Base-by-base conservation (phyloP, 1,140 invertebrate genomes). In the Plutomurus gul region DNA sequence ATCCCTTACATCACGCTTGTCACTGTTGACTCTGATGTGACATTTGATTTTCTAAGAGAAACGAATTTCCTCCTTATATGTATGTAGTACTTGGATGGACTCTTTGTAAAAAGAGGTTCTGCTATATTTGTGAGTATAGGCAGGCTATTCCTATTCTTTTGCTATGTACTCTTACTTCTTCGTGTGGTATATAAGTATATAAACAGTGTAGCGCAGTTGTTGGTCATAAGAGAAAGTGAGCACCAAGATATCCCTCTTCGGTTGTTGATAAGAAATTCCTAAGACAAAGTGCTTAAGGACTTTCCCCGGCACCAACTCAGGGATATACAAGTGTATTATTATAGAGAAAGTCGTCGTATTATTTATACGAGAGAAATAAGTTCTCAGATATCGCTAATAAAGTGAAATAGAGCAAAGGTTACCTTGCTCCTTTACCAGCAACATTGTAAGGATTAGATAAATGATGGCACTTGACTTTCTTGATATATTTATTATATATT, bases 381-480 rank as follows among this genome's bases (percentile, higher is more conserved):
- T 1, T 43, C 11, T 43, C 11, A 43, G 39, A 13, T 43, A 43
- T 43, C 39, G 16, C 3, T 36, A 65, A 65, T 16, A 65, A 4
- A 30, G 27, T 65, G 18, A 65, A 65, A 65, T 65, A 65, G 56
- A 33, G 25, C 56, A 65, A 65, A 65, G 56, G 56, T 65, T 30
- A 65, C 36, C 27, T 25, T 30, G 56, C 13, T 65, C n/a, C 39
- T 3, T n/a, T 8, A 43, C n/a, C n/a, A n/a, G n/a, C n/a, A n/a
- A 65, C 36, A 65, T 30, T 65, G 13, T 65, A 65, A 25, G 16
- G 56, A 65, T 65, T 27, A 65, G 56, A 65, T 65, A 65, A 65
- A 65, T 65, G 25, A 65, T 65, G 56, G 56, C 56, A 65, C 56
- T 60, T 60, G n/a, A n/a, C n/a, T n/a, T n/a, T n/a, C n/a, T n/a